A percentile compares a stretch with the other conserved stretches of the same genome.
Evolutionary conservation across 2,797 vertebrate species (phyloP).

Genomic region (Typhlichthys subterraneus): DNA sequence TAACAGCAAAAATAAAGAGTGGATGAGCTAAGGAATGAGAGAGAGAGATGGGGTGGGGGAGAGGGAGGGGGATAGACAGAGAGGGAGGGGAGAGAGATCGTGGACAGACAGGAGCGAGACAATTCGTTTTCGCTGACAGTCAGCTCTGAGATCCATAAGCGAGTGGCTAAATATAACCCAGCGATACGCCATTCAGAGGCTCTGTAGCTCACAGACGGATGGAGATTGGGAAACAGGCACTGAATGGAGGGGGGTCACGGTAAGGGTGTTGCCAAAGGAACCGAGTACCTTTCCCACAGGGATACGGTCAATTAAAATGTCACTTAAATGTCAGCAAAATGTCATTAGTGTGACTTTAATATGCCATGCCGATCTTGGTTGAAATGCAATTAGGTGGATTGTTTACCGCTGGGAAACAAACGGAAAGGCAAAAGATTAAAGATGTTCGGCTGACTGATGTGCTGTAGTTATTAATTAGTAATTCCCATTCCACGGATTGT

Average conservation of each 20-base stretch:
- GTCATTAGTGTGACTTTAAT: constrained; percentile 47
- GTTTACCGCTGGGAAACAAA: constrained; percentile 35
- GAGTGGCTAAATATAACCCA: constrained; percentile 75
- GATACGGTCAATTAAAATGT: constrained; percentile 58
- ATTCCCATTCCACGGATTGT: constrained; percentile 19
- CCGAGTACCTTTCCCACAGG: constrained; percentile 42
- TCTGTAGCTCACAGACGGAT: constrained; percentile 41
- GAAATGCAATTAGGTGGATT: constrained; percentile 37
- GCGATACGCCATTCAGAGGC: constrained; percentile 65
- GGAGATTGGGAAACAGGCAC: constrained; percentile 44
- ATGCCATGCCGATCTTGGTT: constrained; percentile 3
- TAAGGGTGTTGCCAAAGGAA: constrained; percentile 26
- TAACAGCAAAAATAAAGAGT: background rate
- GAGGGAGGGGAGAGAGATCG: constrained; percentile 61
- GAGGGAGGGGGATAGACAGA: constrained; percentile 49
- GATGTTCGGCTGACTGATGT: background rate
- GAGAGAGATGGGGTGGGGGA: constrained; percentile 47
- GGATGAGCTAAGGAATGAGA: background rate
- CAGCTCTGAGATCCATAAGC: constrained; percentile 74
- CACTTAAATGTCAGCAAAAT: constrained; percentile 43
- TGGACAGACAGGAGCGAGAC: constrained; percentile 70
- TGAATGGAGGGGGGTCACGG: constrained; percentile 25
- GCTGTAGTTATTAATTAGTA: constrained; percentile 8
- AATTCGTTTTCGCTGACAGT: constrained; percentile 78
- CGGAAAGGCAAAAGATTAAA: constrained; percentile 39